Percentiles rank a stretch among this genome's conserved stretches.
phyloP scores from a whole-genome alignment of 2,888 invertebrate genomes.

The Dryobota labecula region DNA sequence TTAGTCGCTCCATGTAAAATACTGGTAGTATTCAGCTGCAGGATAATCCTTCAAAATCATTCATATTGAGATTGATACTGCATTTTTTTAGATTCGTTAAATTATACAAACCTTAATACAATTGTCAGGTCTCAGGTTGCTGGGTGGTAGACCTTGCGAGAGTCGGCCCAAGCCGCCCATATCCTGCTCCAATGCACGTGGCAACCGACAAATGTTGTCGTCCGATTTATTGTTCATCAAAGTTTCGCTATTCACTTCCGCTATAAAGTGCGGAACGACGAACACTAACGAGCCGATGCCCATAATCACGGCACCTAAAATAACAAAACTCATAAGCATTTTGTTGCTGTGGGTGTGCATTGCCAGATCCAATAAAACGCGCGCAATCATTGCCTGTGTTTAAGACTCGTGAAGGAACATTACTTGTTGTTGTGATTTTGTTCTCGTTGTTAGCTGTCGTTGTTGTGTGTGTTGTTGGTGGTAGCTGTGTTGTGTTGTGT shows the following conservation, averaged over 20 bases:
- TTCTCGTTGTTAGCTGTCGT: too few relatives aligned
- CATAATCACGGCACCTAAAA: conserved; percentile 96
- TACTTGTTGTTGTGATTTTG: too few relatives aligned
- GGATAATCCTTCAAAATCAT: too few relatives aligned
- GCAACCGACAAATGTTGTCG: conserved; percentile 95
- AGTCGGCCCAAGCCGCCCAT: conserved; percentile 94
- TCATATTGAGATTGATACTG: too few relatives aligned
- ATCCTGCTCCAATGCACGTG: conserved; percentile 92
- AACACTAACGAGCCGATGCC: conserved; percentile 98
- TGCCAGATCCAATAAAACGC: too few relatives aligned
- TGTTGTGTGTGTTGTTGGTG: too few relatives aligned
- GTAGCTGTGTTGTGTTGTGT: too few relatives aligned
- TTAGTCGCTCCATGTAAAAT: too few relatives aligned
- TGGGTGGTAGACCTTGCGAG: conserved; percentile 93
- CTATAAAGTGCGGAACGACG: conserved; percentile 97
- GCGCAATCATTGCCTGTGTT: too few relatives aligned
- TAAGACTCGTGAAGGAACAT: too few relatives aligned
- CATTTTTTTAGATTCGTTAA: neutral
- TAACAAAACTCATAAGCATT: conserved; percentile 47
- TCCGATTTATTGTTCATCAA: conserved; percentile 92
- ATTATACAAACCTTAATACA: conserved; percentile 92
- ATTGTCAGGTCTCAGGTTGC: conserved; percentile 94
- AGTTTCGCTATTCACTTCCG: conserved; percentile 94
- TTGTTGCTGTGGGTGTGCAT: conserved; percentile 10
- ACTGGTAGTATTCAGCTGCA: too few relatives aligned